Conservation (phyloP, 2,888 invertebrate species). For the Lomographa bimaculata region DNA sequence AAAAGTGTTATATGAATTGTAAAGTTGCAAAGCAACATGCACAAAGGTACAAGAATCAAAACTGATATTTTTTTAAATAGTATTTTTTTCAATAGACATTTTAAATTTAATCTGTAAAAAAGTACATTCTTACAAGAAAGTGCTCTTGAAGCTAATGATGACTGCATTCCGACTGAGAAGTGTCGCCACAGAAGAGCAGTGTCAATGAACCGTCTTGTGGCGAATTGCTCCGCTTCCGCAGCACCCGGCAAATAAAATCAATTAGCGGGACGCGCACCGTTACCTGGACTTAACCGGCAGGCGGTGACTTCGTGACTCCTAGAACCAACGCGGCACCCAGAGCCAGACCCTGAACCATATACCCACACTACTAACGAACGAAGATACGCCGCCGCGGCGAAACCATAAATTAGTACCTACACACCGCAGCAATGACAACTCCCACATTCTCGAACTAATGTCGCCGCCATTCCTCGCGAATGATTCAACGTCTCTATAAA, state of each 20-base stretch:
- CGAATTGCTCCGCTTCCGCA: slow-evolving; percentile 66
- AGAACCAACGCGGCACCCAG: slow-evolving; percentile 8
- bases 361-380: slow-evolving; percentile 11
- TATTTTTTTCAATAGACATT: slow-evolving; percentile 1
- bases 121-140: slow-evolving; percentile 42
- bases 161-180: slow-evolving; percentile 63
- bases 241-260: slow-evolving; percentile 64
- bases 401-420: slow-evolving; percentile 34
- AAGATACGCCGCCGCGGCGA: slow-evolving; percentile 19
- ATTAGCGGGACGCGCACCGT: slow-evolving; percentile 56
- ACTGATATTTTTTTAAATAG: no score
- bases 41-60: no score
- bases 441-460: slow-evolving; percentile 43
- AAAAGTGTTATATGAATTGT: no score
- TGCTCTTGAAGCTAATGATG: slow-evolving; percentile 46
- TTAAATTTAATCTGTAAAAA: slow-evolving; percentile 42
- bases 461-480: slow-evolving; percentile 50
- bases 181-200: slow-evolving; percentile 53
- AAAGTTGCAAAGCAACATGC: no score
- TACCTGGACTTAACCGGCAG: slow-evolving; percentile 37
- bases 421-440: slow-evolving; percentile 31
- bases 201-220: slow-evolving; percentile 72
- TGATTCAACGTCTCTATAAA: slow-evolving; percentile 70
- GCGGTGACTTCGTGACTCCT: slow-evolving; percentile 19
- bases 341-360: slow-evolving; percentile 2